Percentiles rank a stretch among this genome's conserved stretches.
Evolutionary conservation across 2,113 vertebrate species (phyloP).

Genomic region (Antechinus flavipes): DNA sequence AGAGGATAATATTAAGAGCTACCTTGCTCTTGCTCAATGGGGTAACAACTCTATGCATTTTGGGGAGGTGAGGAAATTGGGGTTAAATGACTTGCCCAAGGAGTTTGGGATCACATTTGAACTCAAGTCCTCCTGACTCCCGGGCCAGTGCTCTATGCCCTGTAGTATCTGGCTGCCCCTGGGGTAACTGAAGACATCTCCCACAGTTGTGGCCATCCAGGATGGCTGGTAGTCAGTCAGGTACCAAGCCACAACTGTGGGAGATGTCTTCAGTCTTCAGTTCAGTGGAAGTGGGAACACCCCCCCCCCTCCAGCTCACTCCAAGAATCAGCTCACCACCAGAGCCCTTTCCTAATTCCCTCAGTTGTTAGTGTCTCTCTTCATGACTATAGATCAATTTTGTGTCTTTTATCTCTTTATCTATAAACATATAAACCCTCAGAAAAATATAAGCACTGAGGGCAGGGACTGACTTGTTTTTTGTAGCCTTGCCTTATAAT

Average conservation of each 20-base stretch:
- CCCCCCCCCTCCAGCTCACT: neutral
- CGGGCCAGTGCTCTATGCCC: no score
- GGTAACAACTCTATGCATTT: neutral
- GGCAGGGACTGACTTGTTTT: neutral
- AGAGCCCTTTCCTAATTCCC: neutral
- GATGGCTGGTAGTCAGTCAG: neutral
- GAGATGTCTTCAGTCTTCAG: neutral
- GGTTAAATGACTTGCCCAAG: no score
- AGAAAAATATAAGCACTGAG: neutral
- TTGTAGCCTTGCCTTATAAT: neutral
- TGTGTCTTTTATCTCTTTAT: neutral
- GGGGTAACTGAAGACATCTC: no score
- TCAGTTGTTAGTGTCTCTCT: neutral
- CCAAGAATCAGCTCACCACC: neutral
- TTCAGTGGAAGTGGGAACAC: neutral
- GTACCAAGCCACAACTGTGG: fast-evolving
- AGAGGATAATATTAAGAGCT: neutral
- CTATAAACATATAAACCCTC: neutral
- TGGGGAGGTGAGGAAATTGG: no score
- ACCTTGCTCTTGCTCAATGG: neutral
- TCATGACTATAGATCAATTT: neutral
- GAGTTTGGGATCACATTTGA: no score
- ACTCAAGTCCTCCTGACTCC: no score
- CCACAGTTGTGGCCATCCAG: no score
- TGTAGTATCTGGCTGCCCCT: no score